Percentiles rank a stretch among this genome's conserved stretches.
Conservation (phyloP, 2,797 vertebrate species). For the Apogon hyalosoma region DNA sequence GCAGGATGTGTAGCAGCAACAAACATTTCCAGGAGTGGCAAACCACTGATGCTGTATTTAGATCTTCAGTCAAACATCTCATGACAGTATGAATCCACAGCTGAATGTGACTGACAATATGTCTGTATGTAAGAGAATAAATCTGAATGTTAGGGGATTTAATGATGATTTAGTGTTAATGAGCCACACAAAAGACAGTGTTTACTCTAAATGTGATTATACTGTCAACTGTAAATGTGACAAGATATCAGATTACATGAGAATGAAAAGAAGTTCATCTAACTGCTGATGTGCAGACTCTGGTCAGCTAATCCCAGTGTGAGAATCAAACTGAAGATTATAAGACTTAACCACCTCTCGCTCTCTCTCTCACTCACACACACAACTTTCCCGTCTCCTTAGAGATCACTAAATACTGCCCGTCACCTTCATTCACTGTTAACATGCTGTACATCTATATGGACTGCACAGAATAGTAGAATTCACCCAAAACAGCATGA, state of each 20-base stretch:
- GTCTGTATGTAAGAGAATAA: background rate
- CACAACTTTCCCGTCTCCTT: background rate
- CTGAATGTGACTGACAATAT: background rate
- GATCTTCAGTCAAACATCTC: background rate
- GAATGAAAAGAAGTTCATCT: background rate
- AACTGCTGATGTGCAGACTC: background rate
- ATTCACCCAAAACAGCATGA: too few species aligned
- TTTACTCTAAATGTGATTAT: slow-evolving; percentile 3
- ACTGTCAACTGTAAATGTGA: slow-evolving; percentile 5
- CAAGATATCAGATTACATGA: background rate
- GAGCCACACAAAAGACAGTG: background rate
- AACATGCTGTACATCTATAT: too few species aligned
- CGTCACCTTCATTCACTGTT: too few species aligned
- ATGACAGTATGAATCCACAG: too few species aligned
- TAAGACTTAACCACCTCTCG: slow-evolving; percentile 8
- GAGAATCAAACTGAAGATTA: slow-evolving; percentile 13
- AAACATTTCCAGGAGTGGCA: slow-evolving; percentile 1
- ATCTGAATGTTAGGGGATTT: too few species aligned
- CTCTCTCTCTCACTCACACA: slow-evolving; percentile 1
- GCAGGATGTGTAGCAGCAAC: slow-evolving; percentile 14
- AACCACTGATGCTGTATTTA: background rate
- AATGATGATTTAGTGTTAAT: too few species aligned
- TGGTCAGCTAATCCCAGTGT: slow-evolving; percentile 24
- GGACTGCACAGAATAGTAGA: too few species aligned
- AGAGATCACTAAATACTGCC: too few species aligned